A percentile compares a stretch with the other conserved stretches of the same genome.
Evolutionary conservation across 2,888 invertebrate genomes (phyloP).

Genomic region (Netelia fuscicornis): DNA sequence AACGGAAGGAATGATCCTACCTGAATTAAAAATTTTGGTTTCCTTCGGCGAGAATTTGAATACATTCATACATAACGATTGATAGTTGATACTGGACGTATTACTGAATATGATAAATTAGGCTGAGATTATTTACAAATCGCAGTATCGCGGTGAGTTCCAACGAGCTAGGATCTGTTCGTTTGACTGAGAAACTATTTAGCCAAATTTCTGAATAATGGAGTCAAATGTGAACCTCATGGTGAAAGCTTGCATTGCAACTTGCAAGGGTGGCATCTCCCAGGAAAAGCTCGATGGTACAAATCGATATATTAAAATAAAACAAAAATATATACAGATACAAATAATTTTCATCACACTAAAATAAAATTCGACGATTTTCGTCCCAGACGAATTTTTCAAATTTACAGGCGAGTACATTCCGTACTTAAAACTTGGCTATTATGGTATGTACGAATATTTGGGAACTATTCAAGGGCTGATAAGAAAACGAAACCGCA

Average conservation of each 20-base stretch:
- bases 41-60: background rate
- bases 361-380: background rate
- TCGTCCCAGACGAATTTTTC: constrained; percentile 56
- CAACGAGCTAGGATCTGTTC: constrained; percentile 10
- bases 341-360: background rate
- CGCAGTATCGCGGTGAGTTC: constrained; percentile 24
- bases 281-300: constrained; percentile 68
- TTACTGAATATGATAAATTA: constrained; percentile 1
- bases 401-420: constrained; percentile 67
- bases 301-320: background rate
- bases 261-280: constrained; percentile 69
- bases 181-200: background rate
- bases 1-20: background rate
- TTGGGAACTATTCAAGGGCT: constrained; percentile 61
- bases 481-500: constrained; percentile 48
- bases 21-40: background rate
- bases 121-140: background rate
- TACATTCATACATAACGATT: background rate
- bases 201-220: constrained; percentile 25
- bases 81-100: background rate
- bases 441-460: constrained; percentile 59
- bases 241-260: constrained; percentile 64
- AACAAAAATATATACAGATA: background rate
- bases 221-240: constrained; percentile 31
- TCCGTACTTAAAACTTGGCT: constrained; percentile 70